A percentile compares a stretch with the other conserved stretches of the same genome.
Conservation (phyloP, 2,888 invertebrate genomes). For the Drosophila emarginata region DNA sequence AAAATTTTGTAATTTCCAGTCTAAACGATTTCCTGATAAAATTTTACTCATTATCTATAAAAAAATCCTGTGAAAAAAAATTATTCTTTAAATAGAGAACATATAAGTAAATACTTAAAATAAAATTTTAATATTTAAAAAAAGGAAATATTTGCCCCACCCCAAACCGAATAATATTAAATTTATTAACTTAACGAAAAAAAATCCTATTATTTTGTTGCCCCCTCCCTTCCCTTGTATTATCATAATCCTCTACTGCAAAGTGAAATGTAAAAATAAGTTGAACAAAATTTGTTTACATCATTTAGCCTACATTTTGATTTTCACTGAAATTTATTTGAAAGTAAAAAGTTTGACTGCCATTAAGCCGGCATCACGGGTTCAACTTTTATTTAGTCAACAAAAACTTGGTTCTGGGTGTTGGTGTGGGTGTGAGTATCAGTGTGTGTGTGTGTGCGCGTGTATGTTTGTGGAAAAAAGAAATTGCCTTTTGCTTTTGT, state of each 20-base stretch:
- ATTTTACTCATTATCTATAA: no score
- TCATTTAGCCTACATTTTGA: slow-evolving; percentile 23
- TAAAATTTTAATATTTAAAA: no score
- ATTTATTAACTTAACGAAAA: no score
- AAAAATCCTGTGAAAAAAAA: no score
- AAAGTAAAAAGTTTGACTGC: slow-evolving; percentile 68
- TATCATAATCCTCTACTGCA: not conserved
- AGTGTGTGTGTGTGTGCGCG: slow-evolving; percentile 8
- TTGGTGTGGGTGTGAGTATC: slow-evolving; percentile 16
- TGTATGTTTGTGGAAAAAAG: slow-evolving; percentile 19
- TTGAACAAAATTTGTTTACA: slow-evolving; percentile 32
- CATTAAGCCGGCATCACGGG: slow-evolving; percentile 42
- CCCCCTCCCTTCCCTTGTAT: not conserved
- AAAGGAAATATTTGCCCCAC: no score
- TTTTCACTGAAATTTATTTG: slow-evolving; percentile 61
- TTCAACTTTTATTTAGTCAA: slow-evolving; percentile 1
- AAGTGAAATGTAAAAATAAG: not conserved
- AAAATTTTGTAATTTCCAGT: no score
- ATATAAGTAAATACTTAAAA: no score
- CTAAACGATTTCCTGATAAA: no score
- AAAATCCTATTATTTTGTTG: not conserved
- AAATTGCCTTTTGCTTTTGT: slow-evolving; percentile 12
- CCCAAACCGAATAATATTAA: no score
- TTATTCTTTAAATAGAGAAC: no score
- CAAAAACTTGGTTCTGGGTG: not conserved